Percentiles rank a stretch among this genome's conserved stretches.
phyloP scores from a whole-genome alignment of 2,113 vertebrate genomes.

The Gambusia affinis region DNA sequence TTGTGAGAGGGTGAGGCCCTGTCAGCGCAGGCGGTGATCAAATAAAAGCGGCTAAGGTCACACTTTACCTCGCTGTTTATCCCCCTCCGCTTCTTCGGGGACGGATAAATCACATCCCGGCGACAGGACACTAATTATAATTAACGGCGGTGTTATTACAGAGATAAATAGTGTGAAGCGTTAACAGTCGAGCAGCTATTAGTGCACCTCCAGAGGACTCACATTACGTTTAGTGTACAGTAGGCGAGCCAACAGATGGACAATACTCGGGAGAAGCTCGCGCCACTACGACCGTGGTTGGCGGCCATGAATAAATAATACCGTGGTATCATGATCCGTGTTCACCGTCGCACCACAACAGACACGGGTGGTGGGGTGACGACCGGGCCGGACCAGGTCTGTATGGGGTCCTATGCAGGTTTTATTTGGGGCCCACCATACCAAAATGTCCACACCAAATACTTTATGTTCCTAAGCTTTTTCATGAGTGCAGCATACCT shows the following conservation, averaged over 20 bases:
- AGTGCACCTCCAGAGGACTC: conserved; percentile 63
- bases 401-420: too few species aligned
- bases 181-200: conserved; percentile 60
- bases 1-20: conserved; percentile 52
- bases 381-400: too few species aligned
- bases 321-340: conserved; percentile 48
- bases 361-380: conserved; percentile 13
- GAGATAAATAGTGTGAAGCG: conserved; percentile 66
- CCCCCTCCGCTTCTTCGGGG: conserved; percentile 51
- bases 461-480: too few species aligned
- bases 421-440: too few species aligned
- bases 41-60: conserved; percentile 67
- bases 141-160: conserved; percentile 66
- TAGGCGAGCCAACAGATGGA: conserved; percentile 70
- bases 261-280: conserved; percentile 58
- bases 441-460: too few species aligned
- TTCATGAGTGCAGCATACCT: too few species aligned
- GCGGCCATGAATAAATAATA: conserved; percentile 71
- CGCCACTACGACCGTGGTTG: conserved; percentile 47
- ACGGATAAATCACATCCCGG: conserved; percentile 62
- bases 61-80: conserved; percentile 47
- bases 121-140: conserved; percentile 59
- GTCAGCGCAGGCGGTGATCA: conserved; percentile 56
- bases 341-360: conserved; percentile 36
- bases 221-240: conserved; percentile 63